Evolutionary conservation across 2,113 vertebrate species (phyloP).

Genomic region (Chionomys nivalis): DNA sequence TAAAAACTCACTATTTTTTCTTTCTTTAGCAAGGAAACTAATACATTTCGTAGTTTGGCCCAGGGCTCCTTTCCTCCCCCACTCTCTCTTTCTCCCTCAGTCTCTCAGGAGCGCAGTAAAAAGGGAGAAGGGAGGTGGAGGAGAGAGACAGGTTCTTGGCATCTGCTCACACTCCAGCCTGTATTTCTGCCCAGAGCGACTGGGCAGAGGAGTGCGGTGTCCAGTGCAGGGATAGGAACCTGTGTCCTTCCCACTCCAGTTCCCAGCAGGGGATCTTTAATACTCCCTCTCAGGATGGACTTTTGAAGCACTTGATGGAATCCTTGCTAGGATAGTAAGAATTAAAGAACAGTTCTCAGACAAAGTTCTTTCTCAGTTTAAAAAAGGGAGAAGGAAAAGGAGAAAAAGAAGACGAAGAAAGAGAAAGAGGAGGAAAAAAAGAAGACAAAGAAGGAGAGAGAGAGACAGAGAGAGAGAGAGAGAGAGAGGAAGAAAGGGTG

Average conservation of each 20-base stretch:
- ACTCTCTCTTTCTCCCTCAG: neutral
- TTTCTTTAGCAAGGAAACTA: neutral
- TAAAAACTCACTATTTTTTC: neutral
- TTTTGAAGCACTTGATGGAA: neutral
- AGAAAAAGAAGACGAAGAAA: neutral
- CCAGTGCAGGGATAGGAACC: neutral
- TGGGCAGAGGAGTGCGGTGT: neutral
- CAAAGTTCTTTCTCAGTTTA: neutral
- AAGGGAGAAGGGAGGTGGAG: neutral
- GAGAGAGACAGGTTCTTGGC: slow-evolving; percentile 38
- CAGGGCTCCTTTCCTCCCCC: neutral
- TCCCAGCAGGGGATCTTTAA: neutral
- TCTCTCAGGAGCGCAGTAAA: neutral
- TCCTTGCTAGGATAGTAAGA: neutral
- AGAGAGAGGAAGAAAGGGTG: accelerated
- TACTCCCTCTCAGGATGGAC: neutral
- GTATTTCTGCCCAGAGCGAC: neutral
- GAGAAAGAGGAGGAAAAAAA: neutral
- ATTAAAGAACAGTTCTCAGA: neutral
- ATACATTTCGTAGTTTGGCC: neutral
- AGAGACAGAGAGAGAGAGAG: too few relatives aligned
- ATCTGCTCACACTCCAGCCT: neutral
- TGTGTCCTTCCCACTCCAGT: neutral
- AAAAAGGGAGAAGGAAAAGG: accelerated
- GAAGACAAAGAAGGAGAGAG: too few relatives aligned